Evolutionary conservation across 2,113 vertebrate species (phyloP).

Genomic region (Scatophagus argus): DNA sequence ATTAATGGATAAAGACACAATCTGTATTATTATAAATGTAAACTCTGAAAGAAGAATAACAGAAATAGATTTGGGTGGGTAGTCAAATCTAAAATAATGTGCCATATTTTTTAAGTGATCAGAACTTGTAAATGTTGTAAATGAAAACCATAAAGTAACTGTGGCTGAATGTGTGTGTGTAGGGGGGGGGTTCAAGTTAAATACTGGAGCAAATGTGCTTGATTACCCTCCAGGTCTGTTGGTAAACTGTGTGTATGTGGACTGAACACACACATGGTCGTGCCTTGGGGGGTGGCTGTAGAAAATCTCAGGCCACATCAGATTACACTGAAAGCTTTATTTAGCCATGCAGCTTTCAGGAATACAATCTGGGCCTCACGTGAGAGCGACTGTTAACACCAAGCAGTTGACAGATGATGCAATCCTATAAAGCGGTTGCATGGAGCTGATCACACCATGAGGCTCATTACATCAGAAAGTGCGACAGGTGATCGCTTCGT

Average conservation of each 20-base stretch:
- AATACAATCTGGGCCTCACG: conserved; percentile 44
- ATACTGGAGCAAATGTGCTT: background rate
- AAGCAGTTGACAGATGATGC: conserved; percentile 77
- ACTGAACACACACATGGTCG: background rate
- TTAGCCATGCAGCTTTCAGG: conserved; percentile 27
- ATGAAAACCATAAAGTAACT: background rate
- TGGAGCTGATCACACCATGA: conserved; percentile 30
- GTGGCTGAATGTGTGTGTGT: background rate
- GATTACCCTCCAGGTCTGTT: background rate
- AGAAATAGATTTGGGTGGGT: too few relatives aligned
- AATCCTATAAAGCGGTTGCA: conserved; percentile 70
- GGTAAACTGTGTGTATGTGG: background rate
- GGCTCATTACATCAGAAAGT: conserved; percentile 32
- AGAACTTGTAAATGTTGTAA: background rate
- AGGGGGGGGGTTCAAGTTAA: background rate
- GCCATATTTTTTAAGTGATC: background rate
- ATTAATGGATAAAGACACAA: background rate
- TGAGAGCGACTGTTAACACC: conserved; percentile 35
- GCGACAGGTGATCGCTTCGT: background rate
- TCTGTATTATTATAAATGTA: too few relatives aligned
- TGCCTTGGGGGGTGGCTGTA: background rate
- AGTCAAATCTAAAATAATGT: background rate
- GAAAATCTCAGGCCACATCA: conserved; percentile 30
- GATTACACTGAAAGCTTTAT: conserved; percentile 40
- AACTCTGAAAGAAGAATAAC: too few relatives aligned